Percentiles rank a stretch among this genome's conserved stretches.
phyloP scores from a whole-genome alignment of 2,797 vertebrate genomes.

The Labeo calbasu region DNA sequence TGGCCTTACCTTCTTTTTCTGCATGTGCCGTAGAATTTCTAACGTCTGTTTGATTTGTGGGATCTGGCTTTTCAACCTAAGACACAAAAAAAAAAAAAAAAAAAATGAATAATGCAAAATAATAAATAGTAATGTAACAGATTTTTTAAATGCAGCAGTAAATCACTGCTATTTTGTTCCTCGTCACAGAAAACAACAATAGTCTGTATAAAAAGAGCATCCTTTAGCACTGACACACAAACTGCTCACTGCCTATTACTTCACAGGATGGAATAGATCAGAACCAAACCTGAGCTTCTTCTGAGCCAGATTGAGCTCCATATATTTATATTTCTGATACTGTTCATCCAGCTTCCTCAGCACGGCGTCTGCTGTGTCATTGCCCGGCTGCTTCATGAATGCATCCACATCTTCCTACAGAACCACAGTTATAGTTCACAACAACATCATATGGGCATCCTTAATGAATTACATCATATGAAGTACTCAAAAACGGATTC shows the following conservation, averaged over 20 bases:
- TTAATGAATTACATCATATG: neutral
- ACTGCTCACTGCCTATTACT: neutral
- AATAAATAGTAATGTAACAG: neutral
- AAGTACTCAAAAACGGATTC: neutral
- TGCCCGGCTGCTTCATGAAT: conserved; percentile 96
- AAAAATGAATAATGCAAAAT: too few species aligned
- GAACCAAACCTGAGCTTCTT: conserved; percentile 90
- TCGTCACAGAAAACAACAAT: neutral
- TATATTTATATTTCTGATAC: conserved; percentile 99
- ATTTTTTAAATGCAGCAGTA: neutral
- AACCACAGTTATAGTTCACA: neutral
- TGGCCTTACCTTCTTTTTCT: conserved; percentile 93
- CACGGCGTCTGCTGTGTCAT: conserved; percentile 91
- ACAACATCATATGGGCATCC: neutral
- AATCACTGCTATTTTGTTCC: neutral
- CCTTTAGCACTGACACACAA: neutral
- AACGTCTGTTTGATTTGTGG: conserved; percentile 98
- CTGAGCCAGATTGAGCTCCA: conserved; percentile 97
- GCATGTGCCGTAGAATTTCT: conserved; percentile 98
- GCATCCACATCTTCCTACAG: conserved; percentile 95
- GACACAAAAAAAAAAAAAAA: neutral
- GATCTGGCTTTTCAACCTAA: conserved; percentile 95
- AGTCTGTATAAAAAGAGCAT: neutral
- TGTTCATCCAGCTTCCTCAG: conserved; percentile 95
- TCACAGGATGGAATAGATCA: neutral